Evolutionary conservation across 2,888 invertebrate species (phyloP).

Genomic region (Brachynemurus nebulosus): DNA sequence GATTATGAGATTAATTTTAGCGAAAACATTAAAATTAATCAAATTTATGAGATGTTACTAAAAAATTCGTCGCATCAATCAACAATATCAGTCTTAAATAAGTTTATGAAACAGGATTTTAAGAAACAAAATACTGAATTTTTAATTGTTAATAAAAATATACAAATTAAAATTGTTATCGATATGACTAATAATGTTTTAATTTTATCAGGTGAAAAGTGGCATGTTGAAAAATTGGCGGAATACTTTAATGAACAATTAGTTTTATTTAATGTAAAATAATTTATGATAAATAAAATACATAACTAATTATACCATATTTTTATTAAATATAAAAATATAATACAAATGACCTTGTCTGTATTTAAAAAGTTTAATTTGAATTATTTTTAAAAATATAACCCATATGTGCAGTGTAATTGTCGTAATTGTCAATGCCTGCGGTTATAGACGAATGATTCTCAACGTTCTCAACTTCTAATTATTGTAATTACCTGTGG

Average conservation of each 20-base stretch:
- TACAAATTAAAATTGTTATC: neutral
- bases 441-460: too few relatives aligned
- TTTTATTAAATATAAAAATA: too few relatives aligned
- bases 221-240: neutral
- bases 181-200: neutral
- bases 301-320: too few relatives aligned
- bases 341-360: too few relatives aligned
- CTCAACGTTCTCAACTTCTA: too few relatives aligned
- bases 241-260: constrained; percentile 3
- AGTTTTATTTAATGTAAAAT: neutral
- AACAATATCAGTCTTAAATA: neutral
- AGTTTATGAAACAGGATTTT: neutral
- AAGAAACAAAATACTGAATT: neutral
- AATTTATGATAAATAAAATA: too few relatives aligned
- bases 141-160: neutral
- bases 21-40: neutral
- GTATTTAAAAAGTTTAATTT: too few relatives aligned
- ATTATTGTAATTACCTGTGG: too few relatives aligned
- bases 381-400: too few relatives aligned
- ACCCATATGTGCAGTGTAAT: too few relatives aligned
- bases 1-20: neutral
- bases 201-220: neutral
- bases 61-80: constrained; percentile 1
- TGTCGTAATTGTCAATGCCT: too few relatives aligned
- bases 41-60: neutral